These are phyloP conservation scores for Bombycilla garrulus DNA, from an alignment of 2,113 vertebrate species.

Conservation along the genomic window DNA sequence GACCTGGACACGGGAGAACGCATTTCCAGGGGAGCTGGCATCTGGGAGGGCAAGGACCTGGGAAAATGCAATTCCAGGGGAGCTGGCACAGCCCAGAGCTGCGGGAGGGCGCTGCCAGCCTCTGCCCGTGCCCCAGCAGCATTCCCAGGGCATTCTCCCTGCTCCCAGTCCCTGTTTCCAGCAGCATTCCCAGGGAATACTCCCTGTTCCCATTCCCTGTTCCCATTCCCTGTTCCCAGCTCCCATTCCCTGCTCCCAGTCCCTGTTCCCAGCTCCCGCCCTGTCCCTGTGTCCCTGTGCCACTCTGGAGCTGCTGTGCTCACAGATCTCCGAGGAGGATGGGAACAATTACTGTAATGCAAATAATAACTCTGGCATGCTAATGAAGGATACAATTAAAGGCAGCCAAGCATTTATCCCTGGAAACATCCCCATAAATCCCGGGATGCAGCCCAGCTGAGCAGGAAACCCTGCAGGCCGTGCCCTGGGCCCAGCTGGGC, in stretches of 20 bases:
- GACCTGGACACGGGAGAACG: not conserved
- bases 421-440: not conserved
- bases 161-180: not conserved
- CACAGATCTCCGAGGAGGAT: not conserved
- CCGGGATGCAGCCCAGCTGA: not conserved
- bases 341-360: not conserved
- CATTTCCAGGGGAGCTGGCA: not conserved
- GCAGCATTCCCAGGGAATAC: not conserved
- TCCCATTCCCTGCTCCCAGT: not conserved
- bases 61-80: not conserved
- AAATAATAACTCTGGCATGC: not conserved
- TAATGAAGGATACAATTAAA: not conserved
- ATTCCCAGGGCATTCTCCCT: not conserved
- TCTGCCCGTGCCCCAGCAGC: not conserved
- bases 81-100: not conserved
- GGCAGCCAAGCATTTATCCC: not conserved
- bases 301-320: no score
- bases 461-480: fast-evolving
- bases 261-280: not conserved
- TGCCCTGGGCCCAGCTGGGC: fast-evolving
- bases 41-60: no score
- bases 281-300: no score
- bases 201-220: fast-evolving
- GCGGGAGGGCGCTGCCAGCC: no score
- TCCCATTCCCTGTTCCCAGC: not conserved